These are phyloP conservation scores for Heteropelma amictum DNA, from an alignment of 2,888 invertebrate genomes.

Conservation along the genomic window DNA sequence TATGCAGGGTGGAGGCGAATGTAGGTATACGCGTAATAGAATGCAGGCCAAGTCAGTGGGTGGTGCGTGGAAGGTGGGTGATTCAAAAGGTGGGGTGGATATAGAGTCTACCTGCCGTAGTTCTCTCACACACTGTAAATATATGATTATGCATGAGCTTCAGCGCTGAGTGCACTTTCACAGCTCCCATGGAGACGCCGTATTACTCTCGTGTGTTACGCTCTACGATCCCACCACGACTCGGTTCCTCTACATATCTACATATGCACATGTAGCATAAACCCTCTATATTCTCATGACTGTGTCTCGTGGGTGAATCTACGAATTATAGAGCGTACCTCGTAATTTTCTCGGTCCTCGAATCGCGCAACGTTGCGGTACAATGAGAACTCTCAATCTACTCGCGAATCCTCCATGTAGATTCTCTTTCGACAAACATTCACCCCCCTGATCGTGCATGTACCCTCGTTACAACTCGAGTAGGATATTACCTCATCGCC, in stretches of 20 bases:
- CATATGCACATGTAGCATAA: background rate
- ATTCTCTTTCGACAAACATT: background rate
- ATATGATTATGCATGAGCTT: conserved; percentile 75
- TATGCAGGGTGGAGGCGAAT: background rate
- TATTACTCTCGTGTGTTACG: conserved; percentile 59
- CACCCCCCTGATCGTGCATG: background rate
- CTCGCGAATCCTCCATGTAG: background rate
- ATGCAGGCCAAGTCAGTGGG: conserved; percentile 46
- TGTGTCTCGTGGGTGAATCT: conserved; percentile 41
- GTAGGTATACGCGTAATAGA: conserved; percentile 4
- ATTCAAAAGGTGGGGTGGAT: conserved; percentile 26
- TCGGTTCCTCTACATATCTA: conserved; percentile 13
- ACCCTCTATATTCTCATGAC: conserved; percentile 33
- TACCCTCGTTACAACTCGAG: background rate
- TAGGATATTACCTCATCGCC: background rate
- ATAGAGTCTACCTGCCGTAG: conserved; percentile 31
- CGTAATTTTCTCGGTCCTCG: conserved; percentile 54
- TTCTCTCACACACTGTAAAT: conserved; percentile 69
- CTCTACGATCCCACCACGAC: conserved; percentile 41
- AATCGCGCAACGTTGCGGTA: conserved; percentile 33
- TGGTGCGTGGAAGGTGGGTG: conserved; percentile 31
- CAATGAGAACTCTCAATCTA: conserved; percentile 12
- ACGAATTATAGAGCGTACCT: conserved; percentile 52
- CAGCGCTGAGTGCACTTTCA: conserved; percentile 72
- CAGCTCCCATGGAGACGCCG: conserved; percentile 58